Conservation (phyloP, 2,797 vertebrate genomes). For the Alosa sapidissima region DNA sequence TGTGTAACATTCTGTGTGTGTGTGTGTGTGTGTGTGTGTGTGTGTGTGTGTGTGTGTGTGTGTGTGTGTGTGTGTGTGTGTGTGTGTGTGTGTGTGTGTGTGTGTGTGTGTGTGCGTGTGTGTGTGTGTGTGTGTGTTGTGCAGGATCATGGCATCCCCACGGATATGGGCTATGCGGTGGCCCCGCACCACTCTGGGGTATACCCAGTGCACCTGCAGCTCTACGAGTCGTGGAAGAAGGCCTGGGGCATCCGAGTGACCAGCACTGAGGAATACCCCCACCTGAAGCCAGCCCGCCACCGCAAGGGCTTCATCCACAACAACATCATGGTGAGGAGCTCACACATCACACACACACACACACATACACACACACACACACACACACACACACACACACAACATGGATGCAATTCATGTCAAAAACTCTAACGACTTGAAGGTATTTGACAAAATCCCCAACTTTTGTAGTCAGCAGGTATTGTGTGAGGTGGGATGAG, state of each 20-base stretch:
- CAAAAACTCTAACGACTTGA: too few species aligned
- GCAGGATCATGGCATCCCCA: conserved; percentile 92
- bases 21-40: conserved; percentile 25
- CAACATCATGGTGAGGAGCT: conserved; percentile 87
- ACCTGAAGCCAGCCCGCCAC: conserved; percentile 95
- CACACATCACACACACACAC: background rate
- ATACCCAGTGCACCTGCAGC: conserved; percentile 93
- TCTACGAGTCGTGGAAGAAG: conserved; percentile 94
- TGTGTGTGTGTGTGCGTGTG: conserved; percentile 25
- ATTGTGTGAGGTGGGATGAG: too few species aligned
- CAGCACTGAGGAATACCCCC: conserved; percentile 97
- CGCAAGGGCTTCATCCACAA: conserved; percentile 94
- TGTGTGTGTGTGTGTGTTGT: conserved; percentile 33
- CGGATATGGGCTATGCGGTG: conserved; percentile 91
- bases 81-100: conserved; percentile 24
- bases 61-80: conserved; percentile 24
- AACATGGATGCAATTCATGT: background rate
- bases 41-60: conserved; percentile 21
- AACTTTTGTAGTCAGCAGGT: too few species aligned
- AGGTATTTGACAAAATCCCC: too few species aligned
- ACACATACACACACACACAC: too few species aligned
- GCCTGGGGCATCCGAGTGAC: conserved; percentile 94
- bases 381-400: too few species aligned
- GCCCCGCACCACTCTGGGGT: conserved; percentile 97
- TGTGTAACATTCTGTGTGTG: conserved; percentile 9